These are phyloP conservation scores for Volucella zonaria DNA, from an alignment of 2,888 invertebrate genomes.

Conservation along the genomic window DNA sequence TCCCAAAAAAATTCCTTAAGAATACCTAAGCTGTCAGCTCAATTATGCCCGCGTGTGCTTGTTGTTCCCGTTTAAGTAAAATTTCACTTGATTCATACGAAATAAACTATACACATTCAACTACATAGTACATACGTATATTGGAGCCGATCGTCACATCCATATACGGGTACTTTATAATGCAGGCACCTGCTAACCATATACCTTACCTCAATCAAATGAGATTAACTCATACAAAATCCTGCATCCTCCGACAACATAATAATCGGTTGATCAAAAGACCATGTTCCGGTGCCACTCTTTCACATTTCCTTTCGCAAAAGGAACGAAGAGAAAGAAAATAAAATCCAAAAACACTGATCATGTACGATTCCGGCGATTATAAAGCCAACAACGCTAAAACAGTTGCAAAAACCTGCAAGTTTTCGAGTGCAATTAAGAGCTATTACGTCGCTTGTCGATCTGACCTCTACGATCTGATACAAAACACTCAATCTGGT, in stretches of 20 bases:
- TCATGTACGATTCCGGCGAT: conserved; percentile 44
- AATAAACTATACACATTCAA: too few species aligned
- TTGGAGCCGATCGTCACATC: too few species aligned
- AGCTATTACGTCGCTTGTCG: conserved; percentile 62
- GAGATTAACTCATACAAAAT: not conserved
- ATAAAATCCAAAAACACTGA: conserved; percentile 33
- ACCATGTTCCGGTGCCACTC: conserved; percentile 3
- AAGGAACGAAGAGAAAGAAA: not conserved
- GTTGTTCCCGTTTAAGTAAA: too few species aligned
- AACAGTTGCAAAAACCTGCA: conserved; percentile 60
- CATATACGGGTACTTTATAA: too few species aligned
- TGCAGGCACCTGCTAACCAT: not conserved
- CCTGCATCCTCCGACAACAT: conserved; percentile 2
- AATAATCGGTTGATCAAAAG: conserved; percentile 17
- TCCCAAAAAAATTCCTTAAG: too few species aligned
- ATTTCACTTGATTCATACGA: too few species aligned
- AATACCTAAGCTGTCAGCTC: too few species aligned
- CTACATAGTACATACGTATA: too few species aligned
- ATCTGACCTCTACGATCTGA: conserved; percentile 65
- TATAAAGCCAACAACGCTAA: conserved; percentile 18
- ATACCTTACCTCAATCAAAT: not conserved
- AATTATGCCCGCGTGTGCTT: too few species aligned
- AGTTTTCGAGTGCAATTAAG: conserved; percentile 69
- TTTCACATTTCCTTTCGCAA: conserved; percentile 13
- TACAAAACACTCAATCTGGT: conserved; percentile 35